A percentile compares a stretch with the other conserved stretches of the same genome.
Evolutionary conservation across 37 sponge, comb jelly and placozoan genomes (phyloP).

Genomic region (Crambe crambe): DNA sequence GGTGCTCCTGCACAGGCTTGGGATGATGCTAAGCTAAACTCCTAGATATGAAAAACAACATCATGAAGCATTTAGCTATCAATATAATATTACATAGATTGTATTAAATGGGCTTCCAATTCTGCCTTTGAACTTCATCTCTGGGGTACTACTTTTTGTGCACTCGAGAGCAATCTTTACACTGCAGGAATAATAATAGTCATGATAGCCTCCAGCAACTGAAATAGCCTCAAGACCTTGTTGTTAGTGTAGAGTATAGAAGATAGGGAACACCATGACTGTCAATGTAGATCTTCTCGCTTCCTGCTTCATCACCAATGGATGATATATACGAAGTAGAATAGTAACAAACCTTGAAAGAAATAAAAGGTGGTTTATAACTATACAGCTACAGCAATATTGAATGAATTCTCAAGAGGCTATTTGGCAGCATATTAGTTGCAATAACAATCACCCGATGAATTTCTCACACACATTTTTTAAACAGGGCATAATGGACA

Average conservation of each 20-base stretch:
- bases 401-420: no score
- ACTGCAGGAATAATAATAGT: background rate
- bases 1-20: slow-evolving; percentile 23
- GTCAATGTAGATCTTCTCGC: slow-evolving; percentile 11
- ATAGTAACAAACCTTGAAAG: no score
- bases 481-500: no score
- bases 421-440: no score
- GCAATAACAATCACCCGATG: no score
- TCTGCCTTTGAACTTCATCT: no score
- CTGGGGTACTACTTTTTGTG: background rate
- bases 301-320: slow-evolving; percentile 8
- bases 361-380: no score
- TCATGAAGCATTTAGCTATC: background rate
- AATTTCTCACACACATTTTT: no score
- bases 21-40: slow-evolving; percentile 6
- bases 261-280: slow-evolving; percentile 4
- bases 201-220: background rate
- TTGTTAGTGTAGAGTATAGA: background rate
- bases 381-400: no score
- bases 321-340: no score
- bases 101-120: background rate
- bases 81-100: background rate
- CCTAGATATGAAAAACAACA: background rate
- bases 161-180: background rate
- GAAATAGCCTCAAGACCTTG: no score